A percentile compares a stretch with the other conserved stretches of the same genome.
These are phyloP conservation scores for Bos taurus DNA, from an alignment of 2,113 vertebrate species.

Conservation along the genomic window ARS-UCD2.0 NC_037334.1:97693001-97693500, in stretches of 20 bases:
- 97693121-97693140: background rate
- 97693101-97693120: background rate
- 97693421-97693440: background rate
- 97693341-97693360: background rate
- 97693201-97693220: background rate
- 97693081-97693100: background rate
- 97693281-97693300: background rate
- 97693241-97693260: rapidly evolving
- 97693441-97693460: background rate
- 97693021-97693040: background rate
- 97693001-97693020: background rate
- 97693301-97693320: background rate
- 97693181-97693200: background rate
- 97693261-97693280: background rate
- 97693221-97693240: background rate
- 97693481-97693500: background rate
- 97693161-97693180: background rate
- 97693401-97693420: background rate
- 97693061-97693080: background rate
- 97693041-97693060: rapidly evolving
- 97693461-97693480: background rate
- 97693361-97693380: background rate
- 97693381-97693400: background rate
- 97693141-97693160: background rate
- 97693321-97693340: background rate